Evolutionary conservation across 2,113 vertebrate genomes (phyloP).

Genomic region (Platysternon megacephalum): DNA sequence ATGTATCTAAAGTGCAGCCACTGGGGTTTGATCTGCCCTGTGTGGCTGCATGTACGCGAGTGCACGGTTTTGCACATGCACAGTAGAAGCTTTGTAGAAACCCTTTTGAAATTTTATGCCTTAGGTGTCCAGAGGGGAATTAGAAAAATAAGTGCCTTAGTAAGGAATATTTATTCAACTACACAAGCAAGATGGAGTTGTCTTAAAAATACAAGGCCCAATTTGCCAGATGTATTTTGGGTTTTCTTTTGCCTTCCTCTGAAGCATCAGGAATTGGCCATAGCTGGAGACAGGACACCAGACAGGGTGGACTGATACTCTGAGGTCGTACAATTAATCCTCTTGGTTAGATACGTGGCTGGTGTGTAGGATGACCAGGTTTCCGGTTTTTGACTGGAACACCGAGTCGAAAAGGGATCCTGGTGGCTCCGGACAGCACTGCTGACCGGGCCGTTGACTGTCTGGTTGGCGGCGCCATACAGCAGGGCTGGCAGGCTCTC

Average conservation of each 20-base stretch:
- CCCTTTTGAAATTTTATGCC: neutral
- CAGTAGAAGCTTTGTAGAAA: neutral
- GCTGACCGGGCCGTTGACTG: too few species aligned
- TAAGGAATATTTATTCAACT: accelerated
- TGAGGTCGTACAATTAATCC: neutral
- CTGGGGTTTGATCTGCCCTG: accelerated
- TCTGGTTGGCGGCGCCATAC: too few species aligned
- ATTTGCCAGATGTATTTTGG: neutral
- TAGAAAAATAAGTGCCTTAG: neutral
- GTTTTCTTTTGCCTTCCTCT: neutral
- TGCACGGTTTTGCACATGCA: accelerated
- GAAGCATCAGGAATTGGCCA: neutral
- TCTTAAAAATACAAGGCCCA: neutral
- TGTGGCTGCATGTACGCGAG: neutral
- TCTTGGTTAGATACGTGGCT: neutral
- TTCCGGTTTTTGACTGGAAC: too few species aligned
- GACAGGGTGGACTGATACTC: neutral
- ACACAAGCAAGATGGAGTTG: neutral
- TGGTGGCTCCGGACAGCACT: too few species aligned
- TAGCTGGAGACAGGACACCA: neutral
- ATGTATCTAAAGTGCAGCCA: accelerated
- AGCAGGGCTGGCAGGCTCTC: too few species aligned
- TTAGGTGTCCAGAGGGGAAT: accelerated
- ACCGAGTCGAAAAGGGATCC: too few species aligned
- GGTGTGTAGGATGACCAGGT: neutral